A percentile compares a stretch with the other conserved stretches of the same genome.
Conservation (phyloP, 92 coral and sea anemone genomes). For the Pocillopora meandrina region DNA sequence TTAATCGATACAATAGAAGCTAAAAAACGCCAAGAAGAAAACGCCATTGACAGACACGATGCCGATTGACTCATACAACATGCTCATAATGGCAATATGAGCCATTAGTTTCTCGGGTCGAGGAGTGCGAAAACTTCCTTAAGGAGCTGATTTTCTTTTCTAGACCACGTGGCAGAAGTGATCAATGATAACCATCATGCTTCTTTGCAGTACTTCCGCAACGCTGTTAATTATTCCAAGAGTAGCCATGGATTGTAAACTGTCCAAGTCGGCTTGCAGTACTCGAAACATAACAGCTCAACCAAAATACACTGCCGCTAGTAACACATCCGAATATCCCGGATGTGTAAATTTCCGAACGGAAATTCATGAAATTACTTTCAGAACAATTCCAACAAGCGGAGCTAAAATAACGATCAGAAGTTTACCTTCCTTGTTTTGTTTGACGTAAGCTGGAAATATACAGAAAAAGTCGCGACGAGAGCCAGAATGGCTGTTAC, state of each 20-base stretch:
- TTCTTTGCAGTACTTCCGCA: constrained; percentile 36
- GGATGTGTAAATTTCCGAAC: background rate
- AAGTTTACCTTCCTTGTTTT: constrained; percentile 3
- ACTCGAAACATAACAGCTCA: background rate
- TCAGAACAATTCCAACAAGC: background rate
- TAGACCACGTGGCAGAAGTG: constrained; percentile 25
- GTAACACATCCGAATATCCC: too few relatives aligned
- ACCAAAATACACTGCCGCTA: too few relatives aligned
- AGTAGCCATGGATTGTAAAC: constrained; percentile 13
- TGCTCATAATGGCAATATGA: constrained; percentile 44
- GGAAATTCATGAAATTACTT: constrained; percentile 1
- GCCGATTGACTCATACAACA: constrained; percentile 21
- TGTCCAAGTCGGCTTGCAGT: background rate
- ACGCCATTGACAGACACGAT: constrained; percentile 4
- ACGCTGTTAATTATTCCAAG: constrained; percentile 42
- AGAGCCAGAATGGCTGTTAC: background rate
- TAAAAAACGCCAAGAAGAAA: background rate
- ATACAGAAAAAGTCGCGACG: background rate
- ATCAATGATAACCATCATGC: constrained; percentile 29
- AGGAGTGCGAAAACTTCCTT: constrained; percentile 48
- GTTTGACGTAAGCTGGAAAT: background rate
- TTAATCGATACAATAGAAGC: too few relatives aligned
- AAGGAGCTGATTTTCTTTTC: constrained; percentile 20
- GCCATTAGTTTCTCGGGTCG: constrained; percentile 44
- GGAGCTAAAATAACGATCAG: constrained; percentile 14